These are phyloP conservation scores for Magallana angulata DNA, from an alignment of 1,140 invertebrate genomes.

Conservation along the genomic window DNA sequence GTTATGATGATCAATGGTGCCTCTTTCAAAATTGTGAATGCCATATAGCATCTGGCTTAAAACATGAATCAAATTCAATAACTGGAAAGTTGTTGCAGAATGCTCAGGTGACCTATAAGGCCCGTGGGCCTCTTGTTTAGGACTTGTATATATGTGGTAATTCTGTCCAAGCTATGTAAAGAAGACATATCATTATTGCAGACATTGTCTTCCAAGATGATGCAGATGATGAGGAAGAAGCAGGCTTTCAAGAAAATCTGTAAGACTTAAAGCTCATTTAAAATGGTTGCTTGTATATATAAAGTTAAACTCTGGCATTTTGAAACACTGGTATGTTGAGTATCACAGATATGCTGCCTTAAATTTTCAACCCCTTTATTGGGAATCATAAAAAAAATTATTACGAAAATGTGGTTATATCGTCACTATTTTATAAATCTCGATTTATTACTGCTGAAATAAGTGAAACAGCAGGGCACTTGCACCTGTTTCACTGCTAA, in stretches of 20 bases:
- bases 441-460: background rate
- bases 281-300: slow-evolving; percentile 16
- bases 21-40: too few species aligned
- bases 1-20: too few species aligned
- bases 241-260: slow-evolving; percentile 27
- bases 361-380: slow-evolving; percentile 16
- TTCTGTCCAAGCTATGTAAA: slow-evolving; percentile 3
- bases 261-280: slow-evolving; percentile 28
- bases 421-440: slow-evolving; percentile 16
- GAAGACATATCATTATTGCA: slow-evolving; percentile 34
- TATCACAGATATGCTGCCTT: slow-evolving; percentile 15
- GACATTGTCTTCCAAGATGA: slow-evolving; percentile 45
- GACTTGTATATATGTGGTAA: background rate
- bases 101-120: slow-evolving; percentile 1
- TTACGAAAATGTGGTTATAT: slow-evolving; percentile 16
- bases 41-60: too few species aligned
- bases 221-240: slow-evolving; percentile 16
- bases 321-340: background rate
- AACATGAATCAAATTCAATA: too few species aligned
- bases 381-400: slow-evolving; percentile 12
- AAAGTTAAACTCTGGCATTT: slow-evolving; percentile 16
- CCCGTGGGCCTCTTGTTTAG: slow-evolving; percentile 10
- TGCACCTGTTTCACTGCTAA: too few species aligned
- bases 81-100: too few species aligned
- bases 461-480: too few species aligned